phyloP scores from a whole-genome alignment of 2,888 invertebrate species.

The Boloria selene region DNA sequence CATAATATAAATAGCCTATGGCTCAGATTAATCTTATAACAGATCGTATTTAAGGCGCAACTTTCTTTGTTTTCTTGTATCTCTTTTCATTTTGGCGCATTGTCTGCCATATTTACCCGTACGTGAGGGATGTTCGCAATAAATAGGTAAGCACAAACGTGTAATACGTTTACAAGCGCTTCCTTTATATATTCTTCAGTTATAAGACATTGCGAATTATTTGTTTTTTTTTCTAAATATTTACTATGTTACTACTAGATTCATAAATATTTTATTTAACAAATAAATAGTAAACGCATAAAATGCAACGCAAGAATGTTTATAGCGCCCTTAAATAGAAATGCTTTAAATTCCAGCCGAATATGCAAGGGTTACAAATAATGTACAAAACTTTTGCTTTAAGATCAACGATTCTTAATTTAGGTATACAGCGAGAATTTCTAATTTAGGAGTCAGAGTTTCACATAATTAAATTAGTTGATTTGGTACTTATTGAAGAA shows the following conservation, averaged over 20 bases:
- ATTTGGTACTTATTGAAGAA: too few species aligned
- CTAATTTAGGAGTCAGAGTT: too few species aligned
- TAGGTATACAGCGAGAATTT: not conserved
- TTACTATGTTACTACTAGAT: slow-evolving; percentile 35
- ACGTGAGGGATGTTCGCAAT: slow-evolving; percentile 81
- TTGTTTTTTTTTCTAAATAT: slow-evolving; percentile 42
- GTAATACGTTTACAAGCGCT: slow-evolving; percentile 80
- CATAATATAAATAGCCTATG: slow-evolving; percentile 51
- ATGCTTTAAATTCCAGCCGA: slow-evolving; percentile 36
- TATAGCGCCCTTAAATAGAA: slow-evolving; percentile 35
- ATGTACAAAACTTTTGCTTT: slow-evolving; percentile 18
- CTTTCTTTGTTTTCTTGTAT: slow-evolving; percentile 64
- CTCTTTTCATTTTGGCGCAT: slow-evolving; percentile 80
- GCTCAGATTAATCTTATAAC: slow-evolving; percentile 50
- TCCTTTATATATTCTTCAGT: slow-evolving; percentile 76
- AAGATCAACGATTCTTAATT: not conserved
- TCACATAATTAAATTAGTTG: too few species aligned
- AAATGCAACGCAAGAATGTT: slow-evolving; percentile 36
- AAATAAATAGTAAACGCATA: slow-evolving; percentile 28
- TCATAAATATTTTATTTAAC: slow-evolving; percentile 31
- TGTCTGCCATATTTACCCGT: slow-evolving; percentile 80
- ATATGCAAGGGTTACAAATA: slow-evolving; percentile 30
- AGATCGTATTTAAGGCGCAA: slow-evolving; percentile 61
- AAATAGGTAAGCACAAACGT: slow-evolving; percentile 80
- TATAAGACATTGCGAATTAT: slow-evolving; percentile 45